Conservation (phyloP, 2,888 invertebrate genomes). For the Spisula subtruncata region DNA sequence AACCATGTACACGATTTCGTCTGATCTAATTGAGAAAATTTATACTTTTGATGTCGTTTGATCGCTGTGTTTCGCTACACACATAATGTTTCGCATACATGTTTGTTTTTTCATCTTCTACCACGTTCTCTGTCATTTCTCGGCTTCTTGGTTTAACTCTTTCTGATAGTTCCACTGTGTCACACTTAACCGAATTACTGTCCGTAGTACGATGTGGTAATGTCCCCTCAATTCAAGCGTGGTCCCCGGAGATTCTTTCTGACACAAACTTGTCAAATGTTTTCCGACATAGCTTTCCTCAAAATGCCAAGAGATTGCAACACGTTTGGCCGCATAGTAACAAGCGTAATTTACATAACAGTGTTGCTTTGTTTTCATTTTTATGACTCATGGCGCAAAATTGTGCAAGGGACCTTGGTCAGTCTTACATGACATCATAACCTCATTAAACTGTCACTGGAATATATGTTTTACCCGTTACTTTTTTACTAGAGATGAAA, state of each 20-base stretch:
- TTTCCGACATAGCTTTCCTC: not conserved
- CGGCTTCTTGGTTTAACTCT: not conserved
- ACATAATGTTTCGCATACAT: not conserved
- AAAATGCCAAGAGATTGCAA: not conserved
- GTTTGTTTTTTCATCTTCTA: not conserved
- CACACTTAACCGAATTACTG: slow-evolving; percentile 10
- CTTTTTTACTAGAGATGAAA: too few species aligned
- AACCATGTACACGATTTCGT: not conserved
- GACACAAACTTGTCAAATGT: slow-evolving; percentile 21
- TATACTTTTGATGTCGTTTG: not conserved
- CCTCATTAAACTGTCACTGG: not conserved
- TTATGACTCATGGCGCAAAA: not conserved
- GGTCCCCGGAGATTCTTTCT: not conserved
- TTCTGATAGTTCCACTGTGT: slow-evolving; percentile 10
- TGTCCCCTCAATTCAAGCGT: not conserved
- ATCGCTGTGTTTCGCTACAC: not conserved
- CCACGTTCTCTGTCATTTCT: not conserved
- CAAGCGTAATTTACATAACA: slow-evolving; percentile 7
- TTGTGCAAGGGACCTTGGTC: not conserved
- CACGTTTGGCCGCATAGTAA: not conserved
- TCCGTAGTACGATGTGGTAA: not conserved
- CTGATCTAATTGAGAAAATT: too few species aligned
- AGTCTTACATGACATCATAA: not conserved
- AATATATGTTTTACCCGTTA: too few species aligned
- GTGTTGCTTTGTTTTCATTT: not conserved